Evolutionary conservation across 2,888 invertebrate species (phyloP).

Genomic region (Acleris emargana): DNA sequence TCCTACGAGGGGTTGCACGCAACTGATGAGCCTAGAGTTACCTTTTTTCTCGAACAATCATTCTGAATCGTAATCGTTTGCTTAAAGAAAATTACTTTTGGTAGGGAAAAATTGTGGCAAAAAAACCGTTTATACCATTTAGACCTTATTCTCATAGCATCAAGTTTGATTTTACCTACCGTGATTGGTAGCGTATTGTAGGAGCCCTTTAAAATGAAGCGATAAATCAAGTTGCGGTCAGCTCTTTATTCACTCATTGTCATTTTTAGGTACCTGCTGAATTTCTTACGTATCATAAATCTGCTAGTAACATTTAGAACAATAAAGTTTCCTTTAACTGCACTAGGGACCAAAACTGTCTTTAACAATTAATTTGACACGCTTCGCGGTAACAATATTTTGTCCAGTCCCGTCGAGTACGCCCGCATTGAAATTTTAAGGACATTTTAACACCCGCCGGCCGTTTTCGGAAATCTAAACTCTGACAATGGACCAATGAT

Average conservation of each 20-base stretch:
- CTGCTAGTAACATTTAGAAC: conserved; percentile 15
- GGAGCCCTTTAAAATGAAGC: conserved; percentile 30
- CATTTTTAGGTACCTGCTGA: conserved; percentile 18
- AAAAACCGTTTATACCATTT: neutral
- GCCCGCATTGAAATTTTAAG: conserved; percentile 58
- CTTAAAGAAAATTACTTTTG: conserved; percentile 29
- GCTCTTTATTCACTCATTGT: conserved; percentile 19
- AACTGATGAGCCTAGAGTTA: conserved; percentile 32
- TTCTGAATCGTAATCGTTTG: conserved; percentile 25
- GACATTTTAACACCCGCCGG: conserved; percentile 64
- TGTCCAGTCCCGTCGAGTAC: conserved; percentile 61
- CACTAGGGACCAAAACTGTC: conserved; percentile 41
- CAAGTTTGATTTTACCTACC: conserved; percentile 3
- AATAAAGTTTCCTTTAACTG: conserved; percentile 13
- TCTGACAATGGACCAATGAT: conserved; percentile 72
- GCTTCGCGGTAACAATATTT: conserved; percentile 77
- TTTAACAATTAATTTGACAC: conserved; percentile 69
- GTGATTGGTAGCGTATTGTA: conserved; percentile 15
- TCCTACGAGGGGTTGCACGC: conserved; percentile 27
- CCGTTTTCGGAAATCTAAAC: conserved; percentile 67
- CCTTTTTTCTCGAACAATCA: conserved; percentile 31
- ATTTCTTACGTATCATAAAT: conserved; percentile 26
- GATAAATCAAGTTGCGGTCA: conserved; percentile 35
- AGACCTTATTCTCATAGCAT: conserved; percentile 5
- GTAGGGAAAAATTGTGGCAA: conserved; percentile 12